Evolutionary conservation across 2,797 vertebrate genomes (phyloP), one percentile per base, ranked within the genome.

Genomic region (Austrolebias charrua): DNA sequence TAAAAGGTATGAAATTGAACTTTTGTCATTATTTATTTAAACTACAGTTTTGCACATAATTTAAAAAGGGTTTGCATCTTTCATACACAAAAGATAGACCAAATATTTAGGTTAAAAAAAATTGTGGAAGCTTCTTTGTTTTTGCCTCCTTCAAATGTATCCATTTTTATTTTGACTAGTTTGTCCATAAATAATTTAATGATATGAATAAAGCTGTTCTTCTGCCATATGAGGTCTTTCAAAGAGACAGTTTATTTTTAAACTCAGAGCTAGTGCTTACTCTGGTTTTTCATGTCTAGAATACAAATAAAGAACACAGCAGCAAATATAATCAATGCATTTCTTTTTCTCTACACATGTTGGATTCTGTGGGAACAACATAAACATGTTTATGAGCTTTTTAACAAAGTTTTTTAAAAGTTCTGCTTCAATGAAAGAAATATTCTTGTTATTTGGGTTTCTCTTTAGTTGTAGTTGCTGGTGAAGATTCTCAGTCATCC

Each of bases 161-260:
- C 85, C 87, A 75, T 84, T 89, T 69, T 83, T 77, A 90, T 33
- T 82, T 82, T 66, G 47, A 61, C 61, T 76, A 66, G 62, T 78
- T 83, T 83, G 76, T 81, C 77, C 63, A 75, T 84, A 90, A 84
- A 88, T 89, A 69, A 88, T 84, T 85, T 86, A 78, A 90, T 66
- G 73, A 79, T 83, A 64, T 54, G 55, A 83, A 71, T 71, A 76
- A 78, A 71, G 74, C 84, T 88, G 80, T 77, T 88, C 43, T 50
- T 71, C 82, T 79, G 50, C 74, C 79, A 69, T 56, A 71, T 86
- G 83, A 87, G 60, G 56, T 70, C 60, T 78, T 87, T 91, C 78
- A 91, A 90, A 90, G 76, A 49, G 10, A 20, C 24, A 60, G 72
- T 86, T 84, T 90, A 86, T 92, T 91, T 91, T 89, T 86, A 86